These are phyloP conservation scores for Melanotaenia boesemani DNA, from an alignment of 2,797 vertebrate species.

Conservation along the genomic window DNA sequence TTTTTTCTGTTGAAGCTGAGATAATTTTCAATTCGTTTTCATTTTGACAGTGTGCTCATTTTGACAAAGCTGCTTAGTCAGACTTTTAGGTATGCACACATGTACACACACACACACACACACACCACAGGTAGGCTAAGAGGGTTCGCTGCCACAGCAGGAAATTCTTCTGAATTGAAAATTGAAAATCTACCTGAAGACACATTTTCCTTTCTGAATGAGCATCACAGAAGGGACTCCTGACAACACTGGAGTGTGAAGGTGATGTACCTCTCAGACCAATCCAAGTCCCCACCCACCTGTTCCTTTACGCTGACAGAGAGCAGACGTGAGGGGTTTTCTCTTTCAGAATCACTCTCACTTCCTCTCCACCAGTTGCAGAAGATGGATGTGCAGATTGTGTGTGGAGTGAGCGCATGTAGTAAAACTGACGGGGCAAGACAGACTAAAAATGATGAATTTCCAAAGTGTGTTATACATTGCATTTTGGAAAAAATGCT, in stretches of 20 bases:
- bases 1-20: background rate
- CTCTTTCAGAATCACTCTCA: conserved; percentile 68
- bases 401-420: conserved; percentile 17
- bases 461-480: conserved; percentile 37
- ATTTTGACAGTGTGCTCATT: conserved; percentile 17
- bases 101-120: conserved; percentile 14
- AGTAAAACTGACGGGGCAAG: conserved; percentile 22
- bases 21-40: background rate
- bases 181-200: conserved; percentile 52
- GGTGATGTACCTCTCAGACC: conserved; percentile 65
- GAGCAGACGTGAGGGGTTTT: conserved; percentile 67
- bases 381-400: conserved; percentile 38
- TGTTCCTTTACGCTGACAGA: conserved; percentile 74
- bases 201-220: conserved; percentile 55
- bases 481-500: conserved; percentile 12
- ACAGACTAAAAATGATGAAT: conserved; percentile 11
- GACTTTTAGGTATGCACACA: background rate
- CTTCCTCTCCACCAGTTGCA: conserved; percentile 65
- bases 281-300: conserved; percentile 73
- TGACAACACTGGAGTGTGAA: conserved; percentile 36
- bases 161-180: conserved; percentile 69
- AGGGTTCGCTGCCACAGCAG: conserved; percentile 44
- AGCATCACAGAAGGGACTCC: conserved; percentile 58
- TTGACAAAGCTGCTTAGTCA: conserved; percentile 26
- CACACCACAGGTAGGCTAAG: conserved; percentile 17